Evolutionary conservation across 2,113 vertebrate genomes (phyloP), one percentile per base, ranked within the genome.

Genomic region (Myiopsitta monachus): DNA sequence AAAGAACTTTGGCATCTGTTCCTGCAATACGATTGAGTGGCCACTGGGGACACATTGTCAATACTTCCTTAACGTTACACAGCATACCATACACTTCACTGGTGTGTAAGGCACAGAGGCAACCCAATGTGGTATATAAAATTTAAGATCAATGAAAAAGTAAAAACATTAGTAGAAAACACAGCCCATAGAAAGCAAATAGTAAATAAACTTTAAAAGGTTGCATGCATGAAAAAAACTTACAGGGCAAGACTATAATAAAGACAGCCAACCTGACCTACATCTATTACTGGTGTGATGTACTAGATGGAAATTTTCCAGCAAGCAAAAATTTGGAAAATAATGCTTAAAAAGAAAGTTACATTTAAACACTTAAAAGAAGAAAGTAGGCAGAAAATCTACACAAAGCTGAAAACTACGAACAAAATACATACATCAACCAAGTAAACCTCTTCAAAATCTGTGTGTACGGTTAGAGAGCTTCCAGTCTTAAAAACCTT

Each of bases 1-100:
- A 69, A 69, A 6, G n/a, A 61, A 77, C 74, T 84, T 41, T 10
- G 38, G 59, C 36, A 73, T 77, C 59, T 43, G 64, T 68, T 74
- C 52, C 51, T 63, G 49, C 75, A 88, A 6, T n/a, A 18, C 0
- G 0, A 62, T 2, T 24, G 38, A 33, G 47, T 0, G 0, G 77
- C 47, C 47, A 18, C 47, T 57, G 43, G 18, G 36, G 39, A 61
- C 16, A 24, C 46, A n/a, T 6, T 4, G 62, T 33, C 75, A 79
- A 5, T 24, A 57, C 16, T 38, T 69, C 30, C 55, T 64, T 30
- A 83, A 44, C 1, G 1, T 46, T 11, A n/a, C 3, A 36, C 3
- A 77, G 59, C 39, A 31, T 9, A 36, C 22, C 16, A 24, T 4
- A 24, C 14, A 33, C 46, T 70, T n/a, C 62, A 55, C n/a, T 19